Conservation (phyloP, 1,140 invertebrate genomes). For the Sminthurides bifidus region DNA sequence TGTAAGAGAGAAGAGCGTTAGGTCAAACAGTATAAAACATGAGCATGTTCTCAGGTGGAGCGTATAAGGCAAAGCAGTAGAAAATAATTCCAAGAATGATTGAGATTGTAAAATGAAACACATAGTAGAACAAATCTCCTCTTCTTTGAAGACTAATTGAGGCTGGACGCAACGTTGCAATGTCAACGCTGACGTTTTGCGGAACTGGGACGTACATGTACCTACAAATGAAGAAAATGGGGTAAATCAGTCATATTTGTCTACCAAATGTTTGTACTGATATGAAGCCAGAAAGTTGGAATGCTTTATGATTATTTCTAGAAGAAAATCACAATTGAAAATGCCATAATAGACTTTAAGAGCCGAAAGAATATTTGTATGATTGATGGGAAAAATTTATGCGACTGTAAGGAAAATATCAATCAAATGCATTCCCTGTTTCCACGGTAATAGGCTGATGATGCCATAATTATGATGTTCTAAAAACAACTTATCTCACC, state of each 20-base stretch:
- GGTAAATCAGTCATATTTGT: no score
- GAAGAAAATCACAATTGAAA: neutral
- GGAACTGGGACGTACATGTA: slow-evolving; percentile 9
- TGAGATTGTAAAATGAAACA: slow-evolving; percentile 1
- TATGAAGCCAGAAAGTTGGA: no score
- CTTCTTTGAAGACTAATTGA: neutral
- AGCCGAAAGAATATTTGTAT: neutral
- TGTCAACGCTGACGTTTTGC: neutral
- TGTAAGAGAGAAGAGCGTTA: no score
- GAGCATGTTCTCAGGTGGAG: neutral
- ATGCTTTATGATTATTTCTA: no score
- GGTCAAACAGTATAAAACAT: neutral
- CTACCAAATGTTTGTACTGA: no score
- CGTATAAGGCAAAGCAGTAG: slow-evolving; percentile 1
- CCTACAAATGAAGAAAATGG: no score
- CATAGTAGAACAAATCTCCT: slow-evolving; percentile 7
- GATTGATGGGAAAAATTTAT: no score
- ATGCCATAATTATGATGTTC: no score
- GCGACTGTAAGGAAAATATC: no score
- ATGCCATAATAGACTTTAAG: neutral
- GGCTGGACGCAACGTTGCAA: neutral
- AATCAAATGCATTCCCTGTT: no score
- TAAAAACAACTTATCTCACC: neutral
- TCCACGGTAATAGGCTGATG: no score
- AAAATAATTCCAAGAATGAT: neutral